Percentiles rank a stretch among this genome's conserved stretches.
phyloP scores from a whole-genome alignment of 2,113 vertebrate species.

The Ciconia stormi region DNA sequence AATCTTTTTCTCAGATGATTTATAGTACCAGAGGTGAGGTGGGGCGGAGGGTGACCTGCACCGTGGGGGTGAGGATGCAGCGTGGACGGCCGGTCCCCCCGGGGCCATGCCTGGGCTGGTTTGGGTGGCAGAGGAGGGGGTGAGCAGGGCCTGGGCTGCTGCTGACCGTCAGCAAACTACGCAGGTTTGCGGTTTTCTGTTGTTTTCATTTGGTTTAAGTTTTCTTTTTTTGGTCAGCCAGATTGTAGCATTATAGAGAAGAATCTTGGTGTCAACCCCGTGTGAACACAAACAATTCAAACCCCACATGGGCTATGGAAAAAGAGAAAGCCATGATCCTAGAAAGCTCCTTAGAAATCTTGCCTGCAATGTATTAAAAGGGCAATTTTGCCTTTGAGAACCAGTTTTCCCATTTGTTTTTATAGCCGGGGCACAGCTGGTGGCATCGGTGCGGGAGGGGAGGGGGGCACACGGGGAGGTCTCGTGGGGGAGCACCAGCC shows the following conservation, averaged over 20 bases:
- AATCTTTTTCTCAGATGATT: rapidly evolving
- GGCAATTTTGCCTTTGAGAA: background rate
- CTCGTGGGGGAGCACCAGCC: background rate
- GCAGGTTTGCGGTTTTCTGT: background rate
- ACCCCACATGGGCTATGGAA: background rate
- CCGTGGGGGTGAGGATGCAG: too few species aligned
- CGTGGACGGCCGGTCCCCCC: rapidly evolving
- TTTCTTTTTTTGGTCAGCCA: background rate
- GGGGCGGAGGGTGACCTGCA: rapidly evolving
- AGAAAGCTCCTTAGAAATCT: background rate
- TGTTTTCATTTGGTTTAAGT: background rate
- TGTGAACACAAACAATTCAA: background rate
- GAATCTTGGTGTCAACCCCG: background rate
- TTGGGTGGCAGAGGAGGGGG: background rate
- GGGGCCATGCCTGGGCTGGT: background rate
- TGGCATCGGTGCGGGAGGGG: background rate
- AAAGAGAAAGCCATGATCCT: background rate
- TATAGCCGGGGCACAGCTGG: background rate
- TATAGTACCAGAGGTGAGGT: too few species aligned
- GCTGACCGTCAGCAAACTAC: background rate
- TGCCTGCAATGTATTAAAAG: too few species aligned
- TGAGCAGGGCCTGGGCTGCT: background rate
- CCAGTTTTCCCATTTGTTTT: background rate
- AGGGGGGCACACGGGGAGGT: background rate
- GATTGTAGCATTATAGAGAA: background rate